Percentiles rank a stretch among this genome's conserved stretches.
These are phyloP conservation scores for Apodemus agrarius DNA, from an alignment of 2,797 vertebrate genomes.

Conservation along the genomic window DNA sequence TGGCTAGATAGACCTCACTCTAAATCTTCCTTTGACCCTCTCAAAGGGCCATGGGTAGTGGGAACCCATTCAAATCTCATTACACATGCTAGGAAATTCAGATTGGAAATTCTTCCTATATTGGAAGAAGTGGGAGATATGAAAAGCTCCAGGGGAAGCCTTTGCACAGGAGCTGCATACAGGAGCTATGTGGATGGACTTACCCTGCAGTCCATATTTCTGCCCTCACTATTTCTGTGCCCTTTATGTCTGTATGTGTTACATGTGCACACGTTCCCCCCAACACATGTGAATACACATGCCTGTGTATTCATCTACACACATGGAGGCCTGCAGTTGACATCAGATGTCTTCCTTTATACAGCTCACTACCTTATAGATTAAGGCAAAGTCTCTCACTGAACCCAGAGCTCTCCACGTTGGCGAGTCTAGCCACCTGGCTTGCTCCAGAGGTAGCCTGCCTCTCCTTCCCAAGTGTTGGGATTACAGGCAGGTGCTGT, in stretches of 20 bases:
- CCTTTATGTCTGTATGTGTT: neutral
- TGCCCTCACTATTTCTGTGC: neutral
- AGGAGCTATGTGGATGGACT: neutral
- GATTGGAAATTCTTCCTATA: neutral
- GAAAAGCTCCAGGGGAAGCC: neutral
- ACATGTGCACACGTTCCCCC: neutral
- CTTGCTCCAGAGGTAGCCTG: neutral
- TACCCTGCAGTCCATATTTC: neutral
- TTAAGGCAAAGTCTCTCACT: neutral
- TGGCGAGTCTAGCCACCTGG: neutral
- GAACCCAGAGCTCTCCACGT: neutral
- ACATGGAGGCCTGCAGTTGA: neutral
- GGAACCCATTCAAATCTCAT: neutral
- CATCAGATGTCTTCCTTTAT: neutral
- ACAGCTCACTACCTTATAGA: neutral
- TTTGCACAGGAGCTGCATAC: neutral
- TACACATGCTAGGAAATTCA: neutral
- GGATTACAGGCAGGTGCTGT: neutral
- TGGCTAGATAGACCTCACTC: neutral
- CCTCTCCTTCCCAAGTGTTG: neutral
- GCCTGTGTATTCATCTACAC: neutral
- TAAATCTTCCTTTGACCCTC: conserved; percentile 8
- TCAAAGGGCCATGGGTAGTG: neutral
- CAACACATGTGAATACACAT: too few species aligned
- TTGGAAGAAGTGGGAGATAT: neutral